Evolutionary conservation across 2,888 invertebrate species (phyloP).

Genomic region (Macrophya annulata): DNA sequence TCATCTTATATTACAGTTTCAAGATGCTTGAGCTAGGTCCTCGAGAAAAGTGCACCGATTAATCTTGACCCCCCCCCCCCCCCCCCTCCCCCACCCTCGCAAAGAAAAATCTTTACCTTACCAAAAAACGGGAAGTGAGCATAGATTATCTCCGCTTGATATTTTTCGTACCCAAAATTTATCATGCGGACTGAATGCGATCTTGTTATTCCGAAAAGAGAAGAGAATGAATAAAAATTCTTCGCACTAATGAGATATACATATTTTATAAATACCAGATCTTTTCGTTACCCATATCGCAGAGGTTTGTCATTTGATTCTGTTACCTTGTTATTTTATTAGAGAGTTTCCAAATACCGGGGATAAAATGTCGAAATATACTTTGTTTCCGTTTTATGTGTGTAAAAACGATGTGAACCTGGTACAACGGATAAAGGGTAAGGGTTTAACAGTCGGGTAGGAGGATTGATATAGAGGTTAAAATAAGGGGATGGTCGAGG

Average conservation of each 20-base stretch:
- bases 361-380: background rate
- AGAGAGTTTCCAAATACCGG: background rate
- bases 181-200: background rate
- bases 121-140: constrained; percentile 12
- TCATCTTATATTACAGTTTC: constrained; percentile 41
- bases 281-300: too few species aligned
- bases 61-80: constrained; percentile 9
- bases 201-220: background rate
- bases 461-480: background rate
- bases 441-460: background rate
- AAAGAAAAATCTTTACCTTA: constrained; percentile 23
- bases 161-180: background rate
- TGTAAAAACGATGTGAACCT: constrained; percentile 7
- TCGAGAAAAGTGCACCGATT: constrained; percentile 43
- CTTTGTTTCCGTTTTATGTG: background rate
- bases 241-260: background rate
- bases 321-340: constrained; percentile 3
- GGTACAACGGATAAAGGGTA: background rate
- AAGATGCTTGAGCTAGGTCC: constrained; percentile 9
- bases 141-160: constrained; percentile 16
- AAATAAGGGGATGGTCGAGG: background rate
- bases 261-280: too few species aligned
- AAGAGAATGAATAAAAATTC: background rate
- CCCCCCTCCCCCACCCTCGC: too few species aligned
- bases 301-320: background rate